Base-by-base conservation (phyloP, 2,113 vertebrate species). In the Thalassoma bifasciatum region DNA sequence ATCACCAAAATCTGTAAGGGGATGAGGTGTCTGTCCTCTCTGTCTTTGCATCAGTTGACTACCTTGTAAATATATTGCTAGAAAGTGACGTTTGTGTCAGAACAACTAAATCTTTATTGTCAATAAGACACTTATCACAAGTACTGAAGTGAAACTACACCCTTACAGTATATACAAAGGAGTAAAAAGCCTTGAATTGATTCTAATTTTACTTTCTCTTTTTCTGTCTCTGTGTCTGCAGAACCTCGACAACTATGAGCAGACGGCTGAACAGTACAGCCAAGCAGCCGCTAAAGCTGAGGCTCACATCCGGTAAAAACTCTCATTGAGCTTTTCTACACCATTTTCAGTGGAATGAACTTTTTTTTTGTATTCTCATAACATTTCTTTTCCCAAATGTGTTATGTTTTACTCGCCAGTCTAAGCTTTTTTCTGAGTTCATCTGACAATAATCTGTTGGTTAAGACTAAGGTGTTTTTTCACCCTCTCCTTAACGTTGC, bases 161-260 rank as follows among this genome's bases (percentile, higher is more conserved):
- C 6, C 30, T 6, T 30, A 30, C 30, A 30, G 21, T 22, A 37
- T 73, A 54, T 63, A 24, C 52, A 59, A 24, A 57, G 21, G 34
- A 51, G 30, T 66, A 44, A 34, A 57, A 44, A 22, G 38, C 8
- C 37, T 24, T 63, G 37, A 57, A 53, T 59, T 40, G 4, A 70
- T 49, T 66, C 21, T 69, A 11, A 42, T 5, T n/a, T 60, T 30
- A 64, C 6, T 49, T 11, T 58, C 10, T 69, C 16, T 60, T 34
- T 38, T 42, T 61, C 2, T 77, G 14, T 72, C 10, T 77, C 11
- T 85, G 24, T 81, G 3, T 60, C 81, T 92, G 86, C 90, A 98
- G 98, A 98, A 95, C 26, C 75, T 93, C 1, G 96, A 98, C 64
- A 91, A 95, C 87, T 99, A 97, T 92, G 94, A 94, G 83, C 83